These are phyloP conservation scores for Eleutherodactylus coqui DNA, from an alignment of 2,797 vertebrate genomes.

Conservation along the genomic window DNA sequence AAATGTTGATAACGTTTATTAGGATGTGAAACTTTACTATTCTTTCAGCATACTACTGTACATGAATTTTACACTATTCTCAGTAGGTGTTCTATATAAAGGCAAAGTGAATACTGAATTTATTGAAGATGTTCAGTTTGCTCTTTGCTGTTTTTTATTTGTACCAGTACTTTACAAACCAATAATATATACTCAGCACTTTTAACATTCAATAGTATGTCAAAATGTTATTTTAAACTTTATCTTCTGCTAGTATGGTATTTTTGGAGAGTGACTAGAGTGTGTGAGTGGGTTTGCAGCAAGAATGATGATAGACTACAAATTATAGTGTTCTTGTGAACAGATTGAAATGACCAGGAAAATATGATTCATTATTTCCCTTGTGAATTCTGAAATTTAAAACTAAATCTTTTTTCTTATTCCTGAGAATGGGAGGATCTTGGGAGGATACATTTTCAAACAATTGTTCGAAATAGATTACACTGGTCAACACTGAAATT, in stretches of 20 bases:
- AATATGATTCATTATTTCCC: neutral
- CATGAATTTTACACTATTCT: neutral
- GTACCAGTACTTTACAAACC: neutral
- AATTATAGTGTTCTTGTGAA: neutral
- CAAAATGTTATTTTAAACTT: neutral
- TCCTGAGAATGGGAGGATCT: too few species aligned
- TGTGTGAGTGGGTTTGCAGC: neutral
- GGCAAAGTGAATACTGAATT: neutral
- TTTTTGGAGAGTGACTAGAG: neutral
- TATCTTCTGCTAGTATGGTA: neutral
- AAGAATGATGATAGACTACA: neutral
- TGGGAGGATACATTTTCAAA: too few species aligned
- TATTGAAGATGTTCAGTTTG: neutral
- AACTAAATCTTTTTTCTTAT: neutral
- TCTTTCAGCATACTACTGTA: too few species aligned
- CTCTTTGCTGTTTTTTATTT: neutral
- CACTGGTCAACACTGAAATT: too few species aligned
- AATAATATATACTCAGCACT: neutral
- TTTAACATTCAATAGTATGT: neutral
- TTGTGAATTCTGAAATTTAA: neutral
- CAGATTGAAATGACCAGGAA: neutral
- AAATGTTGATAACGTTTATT: too few species aligned
- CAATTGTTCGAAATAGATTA: too few species aligned
- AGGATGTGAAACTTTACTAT: neutral
- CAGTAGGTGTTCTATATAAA: neutral